Conservation (phyloP, 2,113 vertebrate genomes). For the Daubentonia madagascariensis region DNA sequence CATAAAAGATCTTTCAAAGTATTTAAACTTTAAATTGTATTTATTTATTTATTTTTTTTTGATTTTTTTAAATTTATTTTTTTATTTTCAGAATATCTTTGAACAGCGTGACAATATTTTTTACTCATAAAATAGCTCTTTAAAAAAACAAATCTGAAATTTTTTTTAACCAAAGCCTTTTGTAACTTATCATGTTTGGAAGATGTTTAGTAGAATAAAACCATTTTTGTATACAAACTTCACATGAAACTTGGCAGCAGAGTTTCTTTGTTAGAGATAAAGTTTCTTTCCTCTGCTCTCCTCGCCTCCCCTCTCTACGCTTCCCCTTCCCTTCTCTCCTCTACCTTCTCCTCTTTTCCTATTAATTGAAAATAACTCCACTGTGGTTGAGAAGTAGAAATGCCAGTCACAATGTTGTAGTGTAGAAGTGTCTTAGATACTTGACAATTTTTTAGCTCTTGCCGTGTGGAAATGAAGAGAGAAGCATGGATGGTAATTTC, state of each 20-base stretch:
- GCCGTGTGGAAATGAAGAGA: not conserved
- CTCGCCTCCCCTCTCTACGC: too few species aligned
- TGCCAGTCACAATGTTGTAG: not conserved
- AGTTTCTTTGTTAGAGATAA: not conserved
- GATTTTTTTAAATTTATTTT: too few species aligned
- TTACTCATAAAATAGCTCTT: not conserved
- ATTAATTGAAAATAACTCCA: not conserved
- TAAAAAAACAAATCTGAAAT: conserved; percentile 1
- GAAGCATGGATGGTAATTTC: not conserved
- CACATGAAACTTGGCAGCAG: not conserved
- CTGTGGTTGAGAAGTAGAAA: not conserved
- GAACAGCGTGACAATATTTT: not conserved
- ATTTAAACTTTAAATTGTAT: conserved; percentile 29
- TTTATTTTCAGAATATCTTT: too few species aligned
- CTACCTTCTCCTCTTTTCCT: not conserved
- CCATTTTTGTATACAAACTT: not conserved
- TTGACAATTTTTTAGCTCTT: not conserved
- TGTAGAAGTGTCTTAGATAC: not conserved
- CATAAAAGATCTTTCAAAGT: not conserved
- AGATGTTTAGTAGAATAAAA: not conserved
- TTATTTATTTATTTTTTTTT: too few species aligned
- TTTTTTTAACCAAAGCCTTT: not conserved
- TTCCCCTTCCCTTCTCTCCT: not conserved
- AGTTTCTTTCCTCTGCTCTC: not conserved
- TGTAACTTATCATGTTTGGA: not conserved